These are phyloP conservation scores for Calonectris borealis DNA, from an alignment of 2,113 vertebrate species.

Conservation along the genomic window DNA sequence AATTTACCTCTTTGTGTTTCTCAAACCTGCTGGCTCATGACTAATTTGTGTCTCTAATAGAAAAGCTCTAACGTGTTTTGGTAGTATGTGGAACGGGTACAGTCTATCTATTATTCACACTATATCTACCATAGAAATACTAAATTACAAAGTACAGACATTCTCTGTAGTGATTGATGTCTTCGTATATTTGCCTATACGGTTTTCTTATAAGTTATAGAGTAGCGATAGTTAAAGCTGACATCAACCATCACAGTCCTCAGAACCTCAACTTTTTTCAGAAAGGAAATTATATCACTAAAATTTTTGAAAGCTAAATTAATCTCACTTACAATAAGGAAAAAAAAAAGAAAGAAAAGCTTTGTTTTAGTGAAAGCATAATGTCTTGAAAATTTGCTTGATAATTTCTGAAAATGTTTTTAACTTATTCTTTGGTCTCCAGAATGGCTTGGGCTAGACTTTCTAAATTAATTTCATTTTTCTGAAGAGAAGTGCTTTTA, in stretches of 20 bases:
- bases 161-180: background rate
- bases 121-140: background rate
- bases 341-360: background rate
- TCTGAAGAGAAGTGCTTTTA: background rate
- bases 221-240: background rate
- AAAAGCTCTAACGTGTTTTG: background rate
- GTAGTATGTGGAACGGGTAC: background rate
- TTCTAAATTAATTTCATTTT: background rate
- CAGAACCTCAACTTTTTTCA: background rate
- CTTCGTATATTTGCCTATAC: background rate
- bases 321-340: background rate
- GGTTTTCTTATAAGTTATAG: background rate
- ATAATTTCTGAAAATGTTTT: background rate
- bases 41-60: constrained; percentile 54
- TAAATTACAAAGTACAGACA: background rate
- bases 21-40: constrained; percentile 50
- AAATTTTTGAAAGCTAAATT: background rate
- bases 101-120: background rate
- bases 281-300: background rate
- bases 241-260: background rate
- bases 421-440: background rate
- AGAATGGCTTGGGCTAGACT: background rate
- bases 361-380: background rate
- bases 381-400: background rate
- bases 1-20: constrained; percentile 64